Base-by-base conservation (phyloP, 2,797 vertebrate species). In the Karalla daura region DNA sequence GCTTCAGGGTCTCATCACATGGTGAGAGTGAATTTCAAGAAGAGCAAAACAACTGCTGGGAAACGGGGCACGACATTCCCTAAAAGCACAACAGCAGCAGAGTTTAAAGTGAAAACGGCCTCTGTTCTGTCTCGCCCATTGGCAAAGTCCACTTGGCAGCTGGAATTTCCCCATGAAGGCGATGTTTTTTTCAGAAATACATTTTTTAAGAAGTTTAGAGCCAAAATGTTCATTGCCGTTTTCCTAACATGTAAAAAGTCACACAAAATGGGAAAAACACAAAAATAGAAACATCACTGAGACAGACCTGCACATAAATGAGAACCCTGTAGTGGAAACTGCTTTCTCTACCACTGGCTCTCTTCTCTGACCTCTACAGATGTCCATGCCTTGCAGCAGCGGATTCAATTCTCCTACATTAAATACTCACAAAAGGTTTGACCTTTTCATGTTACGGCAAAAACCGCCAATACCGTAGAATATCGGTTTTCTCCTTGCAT, bases 1-100 rank as follows among this genome's bases (percentile, higher is more conserved):
- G 47, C 72, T 55, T 58, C 51, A 27, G 62, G 73, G 45, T 52
- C 21, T 59, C n/a, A 51, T 81, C 73, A 75, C 75, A 81, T 77
- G 75, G 59, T 45, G 18, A 6, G 37, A 63, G 60, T 39, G 1
- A 11, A 54, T 18, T 52, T 12, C 5, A 28, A 23, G 13, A n/a
- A 7, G 5, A 35, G 9, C 3, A 63, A 66, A 75, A 58, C 18
- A 65, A 28, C 58, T 11, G 20, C 33, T 52, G 51, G 27, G 25
- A 54, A 60, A 59, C 28, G 13, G 5, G 25, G n/a, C 15, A 41
- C 18, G 24, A 24, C 46, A 33, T 23, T 30, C 41, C 8, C 5
- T 36, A 18, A 15, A 15, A 66, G n/a, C 30, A 21, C 10, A 44
- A 63, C 17, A 47, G n/a, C 40, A 49, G 32, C 2, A 41, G 20